Evolutionary conservation across 2,797 vertebrate genomes (phyloP), one percentile per base, ranked within the genome.

Genomic region (Aulostomus chinensis): DNA sequence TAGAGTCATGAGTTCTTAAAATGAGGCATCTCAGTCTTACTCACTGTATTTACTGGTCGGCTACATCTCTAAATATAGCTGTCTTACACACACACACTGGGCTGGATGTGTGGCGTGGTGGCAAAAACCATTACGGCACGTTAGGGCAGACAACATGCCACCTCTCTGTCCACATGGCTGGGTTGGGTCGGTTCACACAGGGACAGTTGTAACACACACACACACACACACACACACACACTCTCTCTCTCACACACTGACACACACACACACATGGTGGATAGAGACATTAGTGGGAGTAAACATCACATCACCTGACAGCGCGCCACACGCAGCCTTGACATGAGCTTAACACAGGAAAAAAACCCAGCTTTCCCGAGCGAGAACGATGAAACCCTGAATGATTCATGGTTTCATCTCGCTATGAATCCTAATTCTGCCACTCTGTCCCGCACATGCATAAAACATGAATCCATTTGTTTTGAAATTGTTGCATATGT

Each of bases 1-100:
- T 46, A 49, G 35, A 60, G 36, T 68, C 51, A 64, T 31, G 28
- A 26, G 42, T 61, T 54, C 53, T 49, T 48, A 62, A 68, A 43
- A 68, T 85, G 79, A 85, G 32, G 11, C 58, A 78, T 72, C 58
- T 37, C 28, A 10, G 37, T 21, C 40, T 81, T 83, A 73, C 53
- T 83, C 79, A 83, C 49, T 55, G 58, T 73, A 54, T 82, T 82
- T 83, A 68, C 68, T 39, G 54, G 53, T 51, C 50, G 48, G 49
- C 39, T 38, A 43, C 20, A 2, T 60, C 9, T 80, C 76, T 84
- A 83, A 85, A 84, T 84, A 77, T 78, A 87, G 75, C 67, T 28
- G 28, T 40, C 48, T 59, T 36, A 55, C 45, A 56, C 36, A 42
- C 22, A 39, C 53, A 38, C 20, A 14, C 53, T 24, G 13, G 22